A percentile compares a stretch with the other conserved stretches of the same genome.
Conservation (phyloP, 2,797 vertebrate genomes). For the Miichthys miiuy region DNA sequence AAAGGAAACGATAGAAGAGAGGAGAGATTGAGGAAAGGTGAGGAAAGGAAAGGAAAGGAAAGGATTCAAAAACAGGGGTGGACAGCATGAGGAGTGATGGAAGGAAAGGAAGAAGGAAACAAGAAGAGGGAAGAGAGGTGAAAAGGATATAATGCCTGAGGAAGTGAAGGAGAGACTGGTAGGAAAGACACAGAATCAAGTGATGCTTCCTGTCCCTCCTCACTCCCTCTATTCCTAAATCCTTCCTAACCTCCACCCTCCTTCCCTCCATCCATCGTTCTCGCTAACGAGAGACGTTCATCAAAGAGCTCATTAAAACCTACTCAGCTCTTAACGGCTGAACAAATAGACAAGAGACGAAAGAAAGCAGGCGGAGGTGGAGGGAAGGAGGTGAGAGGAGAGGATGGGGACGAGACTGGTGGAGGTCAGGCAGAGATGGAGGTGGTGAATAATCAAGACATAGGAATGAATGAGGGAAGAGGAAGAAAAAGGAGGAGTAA, state of each 20-base stretch:
- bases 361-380: constrained; percentile 21
- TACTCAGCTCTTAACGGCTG: constrained; percentile 85
- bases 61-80: not conserved
- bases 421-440: constrained; percentile 13
- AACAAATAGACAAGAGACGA: constrained; percentile 87
- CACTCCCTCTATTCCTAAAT: not conserved
- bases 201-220: constrained; percentile 10
- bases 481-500: constrained; percentile 46
- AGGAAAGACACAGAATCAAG: not conserved
- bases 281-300: constrained; percentile 85
- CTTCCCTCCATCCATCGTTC: constrained; percentile 57
- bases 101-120: not conserved
- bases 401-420: constrained; percentile 6
- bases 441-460: constrained; percentile 14
- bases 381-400: constrained; percentile 15
- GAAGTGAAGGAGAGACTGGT: not conserved
- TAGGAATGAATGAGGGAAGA: not conserved
- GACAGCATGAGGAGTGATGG: not conserved
- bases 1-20: no score
- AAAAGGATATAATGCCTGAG: not conserved
- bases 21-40: not conserved
- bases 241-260: not conserved
- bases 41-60: not conserved
- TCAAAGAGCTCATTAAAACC: constrained; percentile 91
- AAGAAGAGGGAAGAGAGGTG: not conserved